Evolutionary conservation across 23 tunicate genomes (phyloP), one percentile per base, ranked within the genome.

Genomic region (Botrylloides violaceus): DNA sequence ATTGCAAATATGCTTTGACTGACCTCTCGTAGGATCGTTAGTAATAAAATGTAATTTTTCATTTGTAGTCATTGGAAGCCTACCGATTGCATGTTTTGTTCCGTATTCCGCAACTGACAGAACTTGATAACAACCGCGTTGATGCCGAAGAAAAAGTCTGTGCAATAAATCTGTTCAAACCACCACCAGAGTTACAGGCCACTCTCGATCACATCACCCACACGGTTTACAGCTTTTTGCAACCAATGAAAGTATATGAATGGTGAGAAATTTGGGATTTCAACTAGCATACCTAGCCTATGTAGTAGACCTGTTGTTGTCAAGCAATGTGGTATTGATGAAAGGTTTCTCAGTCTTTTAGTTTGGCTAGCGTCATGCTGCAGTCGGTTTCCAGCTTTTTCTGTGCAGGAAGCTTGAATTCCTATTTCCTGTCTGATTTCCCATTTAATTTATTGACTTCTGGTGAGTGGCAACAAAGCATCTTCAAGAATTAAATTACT

Each of bases 141-240:
- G 66, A 36, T 18, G 75, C 74, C 18, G 90, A 83, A 35, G 97
- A 90, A 75, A 90, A 90, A 75, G 89, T 90, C 32, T 76, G 72
- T 30, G 90, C 97, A 7, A 32, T 79, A 18, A 90, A 90, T 70
- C 50, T 90, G 61, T 90, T 90, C 70, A 80, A 75, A 28, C 84
- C 97, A 3, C 97, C 90, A 0, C 76, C 85, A 3, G 97, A 90
- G 79, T 88, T 90, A 31, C 97, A 90, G 74, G 97, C 97, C 12
- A 66, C 97, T 3, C 31, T 83, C 21, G 97, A 90, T 70, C 97
- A 90, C 76, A 90, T 83, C 35, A 90, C 97, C 12, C 97, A 90
- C 75, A 83, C 90, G 3, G 97, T 90, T 7, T 90, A 90, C 60
- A 79, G 81, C 32, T 90, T 90, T 71, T 73, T 90, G 7, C 97